A percentile compares a stretch with the other conserved stretches of the same genome.
These are phyloP conservation scores for Merodon equestris DNA, from an alignment of 2,888 invertebrate genomes.

Conservation along the genomic window DNA sequence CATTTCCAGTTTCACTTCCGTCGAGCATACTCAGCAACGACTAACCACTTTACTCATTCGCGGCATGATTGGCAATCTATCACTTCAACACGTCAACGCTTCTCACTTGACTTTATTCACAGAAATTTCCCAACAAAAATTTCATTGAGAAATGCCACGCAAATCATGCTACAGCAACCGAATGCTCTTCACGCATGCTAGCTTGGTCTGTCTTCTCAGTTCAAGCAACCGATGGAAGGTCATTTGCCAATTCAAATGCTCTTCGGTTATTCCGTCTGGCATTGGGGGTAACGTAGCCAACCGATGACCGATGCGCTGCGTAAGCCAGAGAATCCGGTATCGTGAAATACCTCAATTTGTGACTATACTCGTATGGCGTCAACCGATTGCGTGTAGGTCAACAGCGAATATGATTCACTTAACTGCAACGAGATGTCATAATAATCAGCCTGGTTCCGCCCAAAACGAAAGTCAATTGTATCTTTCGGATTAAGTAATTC, in stretches of 20 bases:
- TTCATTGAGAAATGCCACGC: conserved; percentile 41
- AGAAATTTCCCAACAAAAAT: conserved; percentile 38
- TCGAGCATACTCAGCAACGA: conserved; percentile 17
- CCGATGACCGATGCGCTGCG: conserved; percentile 5
- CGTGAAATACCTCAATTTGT: conserved; percentile 23
- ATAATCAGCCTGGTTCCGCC: not conserved
- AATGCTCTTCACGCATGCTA: not conserved
- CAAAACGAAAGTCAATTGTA: too few relatives aligned
- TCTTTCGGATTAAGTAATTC: not conserved
- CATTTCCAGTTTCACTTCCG: conserved; percentile 24
- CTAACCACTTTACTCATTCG: conserved; percentile 15
- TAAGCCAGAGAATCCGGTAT: conserved; percentile 48
- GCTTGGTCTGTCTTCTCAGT: conserved; percentile 7
- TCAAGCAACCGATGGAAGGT: conserved; percentile 52
- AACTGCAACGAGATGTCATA: conserved; percentile 26
- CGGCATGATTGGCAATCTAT: not conserved
- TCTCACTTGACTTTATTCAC: conserved; percentile 5
- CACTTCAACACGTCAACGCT: not conserved
- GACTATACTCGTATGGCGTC: conserved; percentile 58
- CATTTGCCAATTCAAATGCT: conserved; percentile 38
- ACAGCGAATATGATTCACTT: conserved; percentile 11
- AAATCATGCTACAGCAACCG: not conserved
- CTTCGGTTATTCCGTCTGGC: conserved; percentile 61
- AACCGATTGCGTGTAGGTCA: conserved; percentile 19
- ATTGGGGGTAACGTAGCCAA: conserved; percentile 44